A percentile compares a stretch with the other conserved stretches of the same genome.
Evolutionary conservation across 2,888 invertebrate genomes (phyloP).

Genomic region (Limulus polyphemus): DNA sequence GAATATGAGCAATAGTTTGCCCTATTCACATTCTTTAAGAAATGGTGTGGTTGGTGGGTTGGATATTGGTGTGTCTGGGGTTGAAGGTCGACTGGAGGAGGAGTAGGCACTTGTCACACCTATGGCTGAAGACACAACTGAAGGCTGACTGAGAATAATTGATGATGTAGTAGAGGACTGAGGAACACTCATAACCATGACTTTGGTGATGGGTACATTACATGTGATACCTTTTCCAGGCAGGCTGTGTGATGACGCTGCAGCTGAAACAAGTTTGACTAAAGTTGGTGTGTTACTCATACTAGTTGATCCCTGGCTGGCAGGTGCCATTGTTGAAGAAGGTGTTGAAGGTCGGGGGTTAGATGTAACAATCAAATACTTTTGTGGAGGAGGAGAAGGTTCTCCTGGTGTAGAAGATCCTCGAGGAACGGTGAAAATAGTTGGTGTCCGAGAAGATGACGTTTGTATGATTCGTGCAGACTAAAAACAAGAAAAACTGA

Average conservation of each 20-base stretch:
- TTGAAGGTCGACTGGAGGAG: neutral
- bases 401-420: constrained; percentile 6
- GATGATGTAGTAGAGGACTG: neutral
- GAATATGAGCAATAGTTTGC: too few species aligned
- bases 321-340: constrained; percentile 3
- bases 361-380: constrained; percentile 44
- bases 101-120: neutral
- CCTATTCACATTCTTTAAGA: too few species aligned
- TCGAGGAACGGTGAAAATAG: constrained; percentile 13
- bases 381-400: constrained; percentile 33
- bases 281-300: constrained; percentile 12
- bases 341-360: constrained; percentile 37
- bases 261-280: constrained; percentile 14
- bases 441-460: constrained; percentile 8
- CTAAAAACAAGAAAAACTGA: neutral
- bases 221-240: constrained; percentile 6
- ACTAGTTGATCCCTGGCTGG: constrained; percentile 7
- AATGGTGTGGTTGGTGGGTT: too few species aligned
- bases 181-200: constrained; percentile 14
- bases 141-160: neutral
- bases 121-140: neutral
- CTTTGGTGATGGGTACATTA: constrained; percentile 10
- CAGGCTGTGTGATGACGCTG: constrained; percentile 2
- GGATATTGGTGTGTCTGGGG: neutral
- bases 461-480: constrained; percentile 10